Percentiles rank a stretch among this genome's conserved stretches.
Conservation (phyloP, 92 coral and sea anemone genomes). For the Hydrozoanthus gracilis region DNA sequence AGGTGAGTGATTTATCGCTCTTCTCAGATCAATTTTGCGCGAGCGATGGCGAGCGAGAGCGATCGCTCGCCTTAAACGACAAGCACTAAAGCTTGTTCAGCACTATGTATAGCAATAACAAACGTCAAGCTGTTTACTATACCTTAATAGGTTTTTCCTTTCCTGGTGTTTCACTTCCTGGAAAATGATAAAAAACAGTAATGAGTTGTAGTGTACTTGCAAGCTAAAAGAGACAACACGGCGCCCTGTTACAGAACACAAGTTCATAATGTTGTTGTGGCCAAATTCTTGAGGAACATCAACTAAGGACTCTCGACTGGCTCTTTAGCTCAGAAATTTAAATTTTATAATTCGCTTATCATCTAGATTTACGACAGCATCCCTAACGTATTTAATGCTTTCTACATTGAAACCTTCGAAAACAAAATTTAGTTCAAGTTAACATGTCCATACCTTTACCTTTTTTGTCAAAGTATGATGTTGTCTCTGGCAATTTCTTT, state of each 20-base stretch:
- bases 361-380: no score
- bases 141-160: constrained; percentile 29
- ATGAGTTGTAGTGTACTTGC: no score
- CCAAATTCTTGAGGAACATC: no score
- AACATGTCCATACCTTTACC: background rate
- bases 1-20: no score
- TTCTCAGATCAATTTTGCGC: no score
- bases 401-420: background rate
- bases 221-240: background rate
- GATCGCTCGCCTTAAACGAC: no score
- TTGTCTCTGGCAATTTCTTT: constrained; percentile 81
- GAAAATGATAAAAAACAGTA: background rate
- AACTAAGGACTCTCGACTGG: no score
- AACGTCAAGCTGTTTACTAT: background rate
- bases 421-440: background rate
- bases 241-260: no score
- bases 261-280: no score
- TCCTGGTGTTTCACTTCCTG: constrained; percentile 31
- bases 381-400: background rate
- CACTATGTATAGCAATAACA: background rate
- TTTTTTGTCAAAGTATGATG: constrained; percentile 80
- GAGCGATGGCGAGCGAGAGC: no score
- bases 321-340: no score
- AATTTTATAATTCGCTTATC: no score
- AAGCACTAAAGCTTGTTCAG: background rate